Percentiles rank a stretch among this genome's conserved stretches.
phyloP scores from a whole-genome alignment of 2,888 invertebrate genomes.

The Epiblema foenella region DNA sequence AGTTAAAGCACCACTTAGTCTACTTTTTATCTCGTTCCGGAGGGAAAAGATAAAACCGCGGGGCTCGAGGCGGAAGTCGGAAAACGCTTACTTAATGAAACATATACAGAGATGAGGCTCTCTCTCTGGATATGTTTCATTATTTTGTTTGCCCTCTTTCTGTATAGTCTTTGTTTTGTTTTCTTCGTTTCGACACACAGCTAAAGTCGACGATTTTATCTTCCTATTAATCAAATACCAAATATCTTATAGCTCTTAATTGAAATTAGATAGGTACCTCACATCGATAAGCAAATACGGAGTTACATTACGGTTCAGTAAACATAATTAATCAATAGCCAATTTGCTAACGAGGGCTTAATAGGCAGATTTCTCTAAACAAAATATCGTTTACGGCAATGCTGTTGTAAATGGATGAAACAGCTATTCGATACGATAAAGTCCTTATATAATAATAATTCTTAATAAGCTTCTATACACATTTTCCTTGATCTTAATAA shows the following conservation, averaged over 20 bases:
- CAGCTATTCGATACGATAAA: background rate
- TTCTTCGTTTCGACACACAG: background rate
- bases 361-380: constrained; percentile 44
- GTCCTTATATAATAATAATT: background rate
- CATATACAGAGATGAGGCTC: constrained; percentile 31
- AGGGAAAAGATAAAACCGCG: constrained; percentile 39
- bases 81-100: constrained; percentile 43
- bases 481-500: background rate
- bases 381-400: constrained; percentile 46
- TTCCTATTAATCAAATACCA: background rate
- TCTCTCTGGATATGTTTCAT: no score
- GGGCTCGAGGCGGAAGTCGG: constrained; percentile 26
- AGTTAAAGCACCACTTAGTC: constrained; percentile 40
- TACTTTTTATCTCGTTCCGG: constrained; percentile 36
- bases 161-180: background rate
- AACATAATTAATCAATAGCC: constrained; percentile 19
- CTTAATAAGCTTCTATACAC: background rate
- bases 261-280: background rate
- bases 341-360: constrained; percentile 49
- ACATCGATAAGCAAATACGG: constrained; percentile 13
- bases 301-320: background rate
- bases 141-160: constrained; percentile 35
- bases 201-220: background rate
- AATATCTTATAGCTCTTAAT: background rate
- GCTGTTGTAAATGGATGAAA: constrained; percentile 31